These are phyloP conservation scores for Mizuhopecten yessoensis DNA, from an alignment of 1,140 invertebrate genomes.

Conservation along the genomic window DNA sequence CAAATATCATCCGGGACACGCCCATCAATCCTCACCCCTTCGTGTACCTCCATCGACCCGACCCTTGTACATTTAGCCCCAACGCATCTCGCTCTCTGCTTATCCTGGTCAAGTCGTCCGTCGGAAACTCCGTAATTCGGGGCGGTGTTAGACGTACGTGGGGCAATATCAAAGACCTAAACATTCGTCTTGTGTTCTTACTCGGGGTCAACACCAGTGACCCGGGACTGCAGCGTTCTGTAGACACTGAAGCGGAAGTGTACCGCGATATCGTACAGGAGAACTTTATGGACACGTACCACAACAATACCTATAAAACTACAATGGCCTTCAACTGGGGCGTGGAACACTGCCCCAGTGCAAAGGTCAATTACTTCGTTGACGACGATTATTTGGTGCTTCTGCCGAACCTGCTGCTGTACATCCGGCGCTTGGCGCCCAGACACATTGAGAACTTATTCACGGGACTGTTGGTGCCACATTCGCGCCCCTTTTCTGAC, in stretches of 20 bases:
- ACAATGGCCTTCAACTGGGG: conserved; percentile 71
- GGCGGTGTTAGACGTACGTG: conserved; percentile 55
- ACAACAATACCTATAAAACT: conserved; percentile 66
- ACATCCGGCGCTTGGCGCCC: conserved; percentile 38
- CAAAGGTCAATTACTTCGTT: conserved; percentile 62
- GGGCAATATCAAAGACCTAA: conserved; percentile 29
- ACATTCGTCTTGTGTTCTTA: conserved; percentile 44
- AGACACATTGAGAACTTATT: not conserved
- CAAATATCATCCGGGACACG: not conserved
- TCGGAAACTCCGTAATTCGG: conserved; percentile 45
- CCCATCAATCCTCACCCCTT: not conserved
- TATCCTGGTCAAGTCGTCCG: conserved; percentile 58
- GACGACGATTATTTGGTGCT: conserved; percentile 72
- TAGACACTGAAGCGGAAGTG: conserved; percentile 54
- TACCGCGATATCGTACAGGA: conserved; percentile 71
- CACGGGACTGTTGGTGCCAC: not conserved
- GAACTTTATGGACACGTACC: conserved; percentile 67
- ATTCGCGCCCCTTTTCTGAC: conserved; percentile 37
- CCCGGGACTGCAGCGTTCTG: conserved; percentile 38
- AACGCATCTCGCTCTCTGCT: conserved; percentile 34
- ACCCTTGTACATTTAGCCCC: not conserved
- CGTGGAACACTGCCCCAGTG: conserved; percentile 55
- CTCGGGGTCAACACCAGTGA: conserved; percentile 36
- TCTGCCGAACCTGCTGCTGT: conserved; percentile 54
- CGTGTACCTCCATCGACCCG: not conserved